These are phyloP conservation scores for Eulemur albifrons DNA, from an alignment of 2,797 vertebrate species.

Conservation along the genomic window DNA sequence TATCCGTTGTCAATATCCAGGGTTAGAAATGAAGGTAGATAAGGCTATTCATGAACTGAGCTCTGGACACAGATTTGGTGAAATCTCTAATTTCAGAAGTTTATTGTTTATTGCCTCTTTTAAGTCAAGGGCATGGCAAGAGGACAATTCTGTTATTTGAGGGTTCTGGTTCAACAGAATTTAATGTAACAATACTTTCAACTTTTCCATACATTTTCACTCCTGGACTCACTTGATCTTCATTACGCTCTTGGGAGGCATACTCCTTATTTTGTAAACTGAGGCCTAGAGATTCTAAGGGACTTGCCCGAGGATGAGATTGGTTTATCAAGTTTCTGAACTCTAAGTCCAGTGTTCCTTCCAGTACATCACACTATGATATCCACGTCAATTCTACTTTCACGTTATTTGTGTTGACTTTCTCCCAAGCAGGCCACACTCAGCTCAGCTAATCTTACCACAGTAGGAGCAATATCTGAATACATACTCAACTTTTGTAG, in stretches of 20 bases:
- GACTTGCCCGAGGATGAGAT: neutral
- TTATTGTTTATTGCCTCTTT: neutral
- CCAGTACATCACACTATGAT: neutral
- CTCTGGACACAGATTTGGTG: neutral
- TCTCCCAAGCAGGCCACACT: constrained; percentile 47
- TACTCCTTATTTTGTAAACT: constrained; percentile 14
- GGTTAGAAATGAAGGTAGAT: neutral
- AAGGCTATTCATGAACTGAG: neutral
- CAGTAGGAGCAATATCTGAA: constrained; percentile 57
- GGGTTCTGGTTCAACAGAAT: constrained; percentile 12
- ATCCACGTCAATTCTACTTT: constrained; percentile 64
- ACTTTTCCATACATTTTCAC: neutral
- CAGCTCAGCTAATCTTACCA: constrained; percentile 41
- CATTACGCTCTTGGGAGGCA: neutral
- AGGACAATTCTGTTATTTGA: neutral
- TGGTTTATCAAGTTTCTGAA: neutral
- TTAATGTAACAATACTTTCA: neutral
- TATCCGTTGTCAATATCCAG: neutral
- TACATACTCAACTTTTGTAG: constrained; percentile 63
- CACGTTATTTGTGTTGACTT: constrained; percentile 69
- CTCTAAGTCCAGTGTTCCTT: neutral
- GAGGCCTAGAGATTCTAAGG: neutral
- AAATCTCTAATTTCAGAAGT: neutral
- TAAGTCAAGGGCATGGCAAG: neutral
- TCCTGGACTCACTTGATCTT: neutral